phyloP scores from a whole-genome alignment of 2,888 invertebrate genomes.

The Plebejus melissa region DNA sequence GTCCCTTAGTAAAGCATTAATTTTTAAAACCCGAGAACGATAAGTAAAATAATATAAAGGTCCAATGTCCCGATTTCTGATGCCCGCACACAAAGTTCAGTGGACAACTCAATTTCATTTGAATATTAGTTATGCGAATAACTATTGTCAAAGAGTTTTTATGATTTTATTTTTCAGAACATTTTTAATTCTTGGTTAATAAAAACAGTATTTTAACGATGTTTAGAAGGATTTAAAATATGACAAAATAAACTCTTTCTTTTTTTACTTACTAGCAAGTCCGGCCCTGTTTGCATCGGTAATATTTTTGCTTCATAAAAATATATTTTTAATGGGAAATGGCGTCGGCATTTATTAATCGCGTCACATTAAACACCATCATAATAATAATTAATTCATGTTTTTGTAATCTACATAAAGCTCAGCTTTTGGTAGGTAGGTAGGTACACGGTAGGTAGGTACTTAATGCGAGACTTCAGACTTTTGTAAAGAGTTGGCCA shows the following conservation, averaged over 20 bases:
- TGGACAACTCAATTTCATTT: not conserved
- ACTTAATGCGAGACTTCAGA: no score
- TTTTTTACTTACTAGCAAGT: not conserved
- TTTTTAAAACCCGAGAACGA: no score
- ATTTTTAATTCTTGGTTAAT: not conserved
- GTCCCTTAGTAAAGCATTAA: no score
- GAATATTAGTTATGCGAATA: no score
- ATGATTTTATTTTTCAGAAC: not conserved
- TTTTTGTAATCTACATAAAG: not conserved
- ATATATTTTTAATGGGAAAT: constrained; percentile 51
- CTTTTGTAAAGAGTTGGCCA: no score
- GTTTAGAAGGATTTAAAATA: no score
- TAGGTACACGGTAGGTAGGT: no score
- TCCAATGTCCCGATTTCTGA: no score
- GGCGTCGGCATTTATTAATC: constrained; percentile 59
- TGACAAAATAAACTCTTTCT: not conserved
- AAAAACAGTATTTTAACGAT: not conserved
- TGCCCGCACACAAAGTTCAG: no score
- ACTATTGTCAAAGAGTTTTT: no score
- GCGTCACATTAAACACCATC: constrained; percentile 61
- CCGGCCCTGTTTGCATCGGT: constrained; percentile 20
- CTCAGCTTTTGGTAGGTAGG: not conserved
- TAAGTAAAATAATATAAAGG: no score
- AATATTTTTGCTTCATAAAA: constrained; percentile 46
- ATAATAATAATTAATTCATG: constrained; percentile 37